phyloP scores from a whole-genome alignment of 2,113 vertebrate species.

The Microcebus tavaratra region DNA sequence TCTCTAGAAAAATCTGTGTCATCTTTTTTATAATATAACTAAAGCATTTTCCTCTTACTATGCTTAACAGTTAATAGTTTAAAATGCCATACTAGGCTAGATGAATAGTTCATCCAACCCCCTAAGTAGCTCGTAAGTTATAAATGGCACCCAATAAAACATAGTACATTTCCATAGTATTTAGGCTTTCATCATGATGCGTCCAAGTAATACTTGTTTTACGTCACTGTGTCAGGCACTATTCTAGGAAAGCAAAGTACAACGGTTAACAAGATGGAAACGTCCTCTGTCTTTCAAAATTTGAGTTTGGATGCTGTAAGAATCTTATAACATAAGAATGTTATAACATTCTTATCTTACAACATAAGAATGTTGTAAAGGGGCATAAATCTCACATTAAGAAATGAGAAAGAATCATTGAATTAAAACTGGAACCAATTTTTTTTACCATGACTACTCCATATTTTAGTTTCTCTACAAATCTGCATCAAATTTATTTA shows the following conservation, averaged over 20 bases:
- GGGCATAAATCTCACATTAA: not conserved
- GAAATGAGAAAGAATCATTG: not conserved
- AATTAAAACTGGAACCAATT: slow-evolving; percentile 8
- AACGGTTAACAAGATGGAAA: not conserved
- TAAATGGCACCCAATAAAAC: not conserved
- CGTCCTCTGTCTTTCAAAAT: not conserved
- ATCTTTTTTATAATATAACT: not conserved
- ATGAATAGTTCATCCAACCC: not conserved
- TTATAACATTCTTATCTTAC: not conserved
- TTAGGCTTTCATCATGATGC: not conserved
- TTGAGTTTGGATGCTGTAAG: not conserved
- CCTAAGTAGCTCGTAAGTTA: not conserved
- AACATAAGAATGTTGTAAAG: not conserved
- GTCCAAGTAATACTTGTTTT: not conserved
- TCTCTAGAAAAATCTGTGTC: not conserved
- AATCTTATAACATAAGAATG: not conserved
- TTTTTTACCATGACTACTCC: not conserved
- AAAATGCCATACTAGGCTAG: not conserved
- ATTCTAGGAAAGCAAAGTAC: not conserved
- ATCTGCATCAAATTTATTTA: not conserved
- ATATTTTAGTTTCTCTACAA: not conserved
- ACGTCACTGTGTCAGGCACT: not conserved
- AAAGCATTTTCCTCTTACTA: not conserved
- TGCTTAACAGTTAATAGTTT: not conserved
- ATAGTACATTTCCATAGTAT: not conserved